Evolutionary conservation across 2,113 vertebrate genomes (phyloP), one percentile per base, ranked within the genome.

Genomic region (Poecilia latipinna): DNA sequence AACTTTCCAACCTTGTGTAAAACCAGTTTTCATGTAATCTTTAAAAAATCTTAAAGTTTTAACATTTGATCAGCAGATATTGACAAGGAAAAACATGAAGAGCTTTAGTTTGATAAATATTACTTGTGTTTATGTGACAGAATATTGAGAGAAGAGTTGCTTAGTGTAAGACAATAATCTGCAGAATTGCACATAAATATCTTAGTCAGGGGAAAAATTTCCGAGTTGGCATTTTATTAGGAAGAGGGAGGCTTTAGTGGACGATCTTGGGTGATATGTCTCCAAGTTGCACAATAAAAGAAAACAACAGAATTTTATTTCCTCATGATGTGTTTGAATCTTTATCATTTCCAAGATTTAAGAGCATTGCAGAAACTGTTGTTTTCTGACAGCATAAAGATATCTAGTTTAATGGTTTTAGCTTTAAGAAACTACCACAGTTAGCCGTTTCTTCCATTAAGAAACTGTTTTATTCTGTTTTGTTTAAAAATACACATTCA

Each of bases 141-240:
- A 42, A 54, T 28, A 77, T 39, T 35, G 2, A 37, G 0, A 37
- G 35, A 11, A 11, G 35, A 37, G 35, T 69, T 73, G 33, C 24
- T 42, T 10, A 57, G n/a, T 44, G 37, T 28, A 2, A 26, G 68
- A 74, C 4, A 70, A n/a, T 28, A 65, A 68, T 80, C 48, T 48
- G 44, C 17, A 48, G 13, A 48, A 48, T 19, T 0, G 44, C 44
- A 74, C 72, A 84, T 42, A 82, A 82, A 82, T 70, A 70, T 29
- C 31, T 76, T 35, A 29, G 76, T 83, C 64, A 80, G 74, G 82
- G 72, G 19, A 54, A 22, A 24, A 3, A 1, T 54, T n/a, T 24
- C 19, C 2, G 51, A 2, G 8, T 54, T n/a, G 22, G 51, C 22
- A 54, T 24, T 8, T 24, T 24, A 54, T 1, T 54, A 54, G 51